These are phyloP conservation scores for Xiphophorus hellerii DNA, from an alignment of 2,113 vertebrate genomes.

Conservation along the genomic window DNA sequence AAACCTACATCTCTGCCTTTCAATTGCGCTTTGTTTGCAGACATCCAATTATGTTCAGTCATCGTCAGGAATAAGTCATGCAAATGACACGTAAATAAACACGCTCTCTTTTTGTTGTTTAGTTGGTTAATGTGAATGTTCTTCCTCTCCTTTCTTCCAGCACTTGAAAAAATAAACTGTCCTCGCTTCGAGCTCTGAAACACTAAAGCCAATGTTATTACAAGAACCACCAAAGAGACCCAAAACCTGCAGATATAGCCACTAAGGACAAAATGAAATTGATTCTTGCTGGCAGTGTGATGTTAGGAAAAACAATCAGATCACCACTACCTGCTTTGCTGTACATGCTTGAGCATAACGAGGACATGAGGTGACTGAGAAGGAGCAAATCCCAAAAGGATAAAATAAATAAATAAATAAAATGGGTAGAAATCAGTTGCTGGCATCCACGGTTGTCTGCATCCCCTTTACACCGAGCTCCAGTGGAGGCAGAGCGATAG, in stretches of 20 bases:
- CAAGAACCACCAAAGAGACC: conserved; percentile 41
- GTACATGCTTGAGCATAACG: conserved; percentile 36
- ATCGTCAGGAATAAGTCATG: not conserved
- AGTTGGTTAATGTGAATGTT: not conserved
- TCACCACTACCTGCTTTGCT: conserved; percentile 38
- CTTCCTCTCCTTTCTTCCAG: not conserved
- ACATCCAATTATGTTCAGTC: conserved; percentile 3
- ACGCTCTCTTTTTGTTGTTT: not conserved
- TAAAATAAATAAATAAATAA: not conserved
- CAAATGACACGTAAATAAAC: conserved; percentile 10
- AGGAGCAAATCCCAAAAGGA: conserved; percentile 34
- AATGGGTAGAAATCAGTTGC: conserved; percentile 32
- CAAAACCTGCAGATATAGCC: conserved; percentile 40
- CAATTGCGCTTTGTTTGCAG: not conserved
- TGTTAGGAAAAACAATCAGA: conserved; percentile 45
- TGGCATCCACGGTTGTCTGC: conserved; percentile 54
- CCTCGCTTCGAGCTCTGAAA: conserved; percentile 8
- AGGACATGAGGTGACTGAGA: conserved; percentile 43
- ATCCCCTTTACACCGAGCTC: conserved; percentile 34
- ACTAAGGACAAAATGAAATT: conserved; percentile 57
- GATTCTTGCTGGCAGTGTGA: conserved; percentile 51
- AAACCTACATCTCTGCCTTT: not conserved
- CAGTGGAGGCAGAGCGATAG: conserved; percentile 46
- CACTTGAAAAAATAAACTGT: not conserved
- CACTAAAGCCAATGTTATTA: conserved; percentile 33